Evolutionary conservation across 2,797 vertebrate species (phyloP).

Genomic region (Chelmon rostratus): DNA sequence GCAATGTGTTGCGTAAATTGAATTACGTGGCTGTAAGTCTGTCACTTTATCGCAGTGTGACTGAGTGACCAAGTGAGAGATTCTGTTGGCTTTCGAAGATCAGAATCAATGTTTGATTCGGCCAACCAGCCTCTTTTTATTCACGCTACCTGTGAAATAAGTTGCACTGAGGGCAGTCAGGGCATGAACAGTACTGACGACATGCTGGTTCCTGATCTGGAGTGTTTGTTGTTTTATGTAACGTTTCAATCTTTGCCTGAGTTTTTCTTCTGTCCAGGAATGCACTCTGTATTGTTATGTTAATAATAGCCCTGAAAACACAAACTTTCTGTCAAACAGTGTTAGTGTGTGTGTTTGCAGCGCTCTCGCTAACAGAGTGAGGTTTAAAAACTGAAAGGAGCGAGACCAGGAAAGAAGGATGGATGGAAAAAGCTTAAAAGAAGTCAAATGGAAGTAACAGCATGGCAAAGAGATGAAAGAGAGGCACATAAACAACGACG

Average conservation of each 20-base stretch:
- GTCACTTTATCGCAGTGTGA: conserved; percentile 25
- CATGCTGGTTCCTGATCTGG: background rate
- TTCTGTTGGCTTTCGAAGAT: conserved; percentile 15
- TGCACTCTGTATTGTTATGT: conserved; percentile 61
- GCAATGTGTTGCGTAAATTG: conserved; percentile 38
- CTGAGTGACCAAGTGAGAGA: background rate
- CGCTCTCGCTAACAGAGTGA: conserved; percentile 3
- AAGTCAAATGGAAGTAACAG: conserved; percentile 21
- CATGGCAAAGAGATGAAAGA: conserved; percentile 32
- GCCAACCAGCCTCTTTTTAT: background rate
- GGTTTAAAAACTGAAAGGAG: conserved; percentile 14
- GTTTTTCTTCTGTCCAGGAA: conserved; percentile 51
- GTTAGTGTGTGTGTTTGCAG: background rate
- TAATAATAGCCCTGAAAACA: conserved; percentile 49
- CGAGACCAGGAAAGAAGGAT: conserved; percentile 3
- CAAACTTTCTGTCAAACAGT: background rate
- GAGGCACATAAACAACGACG: conserved; percentile 19
- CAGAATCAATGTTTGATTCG: background rate
- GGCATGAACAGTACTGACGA: background rate
- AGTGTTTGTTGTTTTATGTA: conserved; percentile 55
- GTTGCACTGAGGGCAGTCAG: background rate
- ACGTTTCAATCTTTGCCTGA: conserved; percentile 9
- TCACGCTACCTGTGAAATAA: background rate
- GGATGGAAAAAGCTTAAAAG: conserved; percentile 2
- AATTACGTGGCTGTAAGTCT: conserved; percentile 39